Base-by-base conservation (phyloP, 2,113 vertebrate species). In the Aptenodytes forsteri region DNA sequence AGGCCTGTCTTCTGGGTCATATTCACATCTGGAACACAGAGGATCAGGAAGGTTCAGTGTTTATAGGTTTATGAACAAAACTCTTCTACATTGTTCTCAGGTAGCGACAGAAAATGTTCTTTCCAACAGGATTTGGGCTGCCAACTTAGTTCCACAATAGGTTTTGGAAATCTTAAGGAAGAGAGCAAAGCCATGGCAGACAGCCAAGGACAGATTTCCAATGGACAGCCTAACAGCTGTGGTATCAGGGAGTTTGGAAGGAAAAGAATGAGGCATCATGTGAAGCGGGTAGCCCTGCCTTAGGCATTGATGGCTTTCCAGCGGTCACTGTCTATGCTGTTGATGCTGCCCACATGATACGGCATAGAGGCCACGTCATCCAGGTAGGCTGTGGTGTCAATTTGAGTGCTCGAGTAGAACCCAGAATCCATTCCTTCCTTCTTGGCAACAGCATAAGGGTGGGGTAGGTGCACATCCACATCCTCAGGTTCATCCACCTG, bases 401-500 rank as follows among this genome's bases (percentile, higher is more conserved):
- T 99, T 97, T 99, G 99, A 7, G 99, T 99, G 98, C 98, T 99
- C 2, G 99, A 99, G 97, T 99, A 99, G 95, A 98, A 98, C 36
- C 98, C 98, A 15, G 98, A 98, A 96, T 99, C 99, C 49, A 97
- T 9, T 50, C 98, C 98, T 87, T 99, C 99, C 81, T 99, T 99
- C 65, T 99, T 98, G 83, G 99, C 98, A 70, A 99, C 98, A 0
- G 98, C 98, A 0, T 99, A 98, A 10, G 99, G 99, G 62, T 99
- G 99, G 25, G 99, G 99, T 75, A 99, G 98, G 97, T 99, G 99
- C 79, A 99, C 97, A 21, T 99, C 99, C 0, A 99, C 99, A 58
- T 99, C 99, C 10, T 99, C 99, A 0, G 99, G 98, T 95, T 99
- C 99, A 7, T 99, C 99, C 94, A 99, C 98, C 98, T 99, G 99